Conservation (phyloP, 2,888 invertebrate genomes). For the Trichacis sp. region DNA sequence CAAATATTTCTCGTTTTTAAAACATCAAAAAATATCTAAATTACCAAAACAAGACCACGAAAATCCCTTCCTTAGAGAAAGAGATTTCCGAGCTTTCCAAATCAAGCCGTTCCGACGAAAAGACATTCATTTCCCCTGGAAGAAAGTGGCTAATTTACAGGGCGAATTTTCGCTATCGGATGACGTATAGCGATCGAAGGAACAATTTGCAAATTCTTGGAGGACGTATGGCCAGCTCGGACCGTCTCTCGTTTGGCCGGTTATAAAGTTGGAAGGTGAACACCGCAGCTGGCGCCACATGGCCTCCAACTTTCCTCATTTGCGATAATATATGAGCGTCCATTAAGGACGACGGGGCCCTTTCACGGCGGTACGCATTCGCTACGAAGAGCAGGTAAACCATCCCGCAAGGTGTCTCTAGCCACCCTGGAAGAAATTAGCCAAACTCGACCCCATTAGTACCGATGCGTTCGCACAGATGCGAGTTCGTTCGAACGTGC, state of each 20-base stretch:
- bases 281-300: constrained; percentile 62
- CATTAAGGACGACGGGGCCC: constrained; percentile 57
- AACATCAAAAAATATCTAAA: too few relatives aligned
- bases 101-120: too few relatives aligned
- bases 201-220: constrained; percentile 52
- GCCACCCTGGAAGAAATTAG: constrained; percentile 53
- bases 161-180: constrained; percentile 1
- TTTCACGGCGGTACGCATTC: constrained; percentile 25
- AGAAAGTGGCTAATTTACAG: not conserved
- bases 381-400: constrained; percentile 51
- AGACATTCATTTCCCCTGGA: not conserved
- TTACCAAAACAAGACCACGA: too few relatives aligned
- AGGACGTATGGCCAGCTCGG: constrained; percentile 52
- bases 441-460: constrained; percentile 37
- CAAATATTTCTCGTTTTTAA: too few relatives aligned
- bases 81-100: too few relatives aligned
- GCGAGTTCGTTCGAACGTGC: constrained; percentile 12
- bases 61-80: too few relatives aligned
- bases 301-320: constrained; percentile 65
- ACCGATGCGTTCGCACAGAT: constrained; percentile 19
- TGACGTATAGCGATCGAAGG: constrained; percentile 35
- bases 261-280: constrained; percentile 63
- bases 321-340: constrained; percentile 65
- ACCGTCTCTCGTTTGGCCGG: constrained; percentile 48
- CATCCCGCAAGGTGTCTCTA: constrained; percentile 53